Conservation (phyloP, 2,888 invertebrate species). For the Melieria omissa region DNA sequence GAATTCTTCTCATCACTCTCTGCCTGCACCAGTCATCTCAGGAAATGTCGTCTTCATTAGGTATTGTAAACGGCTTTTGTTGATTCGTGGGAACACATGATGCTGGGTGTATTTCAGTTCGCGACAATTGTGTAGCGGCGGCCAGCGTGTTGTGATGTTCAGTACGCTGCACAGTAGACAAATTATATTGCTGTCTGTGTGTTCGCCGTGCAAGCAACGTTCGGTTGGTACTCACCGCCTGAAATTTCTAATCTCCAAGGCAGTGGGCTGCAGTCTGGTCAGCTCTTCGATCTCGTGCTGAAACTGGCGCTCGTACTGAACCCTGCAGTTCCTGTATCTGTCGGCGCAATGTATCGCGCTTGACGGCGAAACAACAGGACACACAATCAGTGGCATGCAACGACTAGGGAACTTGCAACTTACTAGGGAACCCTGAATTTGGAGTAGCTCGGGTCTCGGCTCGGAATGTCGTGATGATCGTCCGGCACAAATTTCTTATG, state of each 20-base stretch:
- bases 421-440: slow-evolving; percentile 43
- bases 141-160: slow-evolving; percentile 52
- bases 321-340: no score
- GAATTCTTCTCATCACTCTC: no score
- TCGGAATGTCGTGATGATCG: slow-evolving; percentile 1
- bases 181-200: background rate
- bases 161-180: slow-evolving; percentile 43
- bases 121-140: slow-evolving; percentile 50
- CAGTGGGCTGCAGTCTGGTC: slow-evolving; percentile 34
- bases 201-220: background rate
- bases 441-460: slow-evolving; percentile 44
- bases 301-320: slow-evolving; percentile 47
- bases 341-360: no score
- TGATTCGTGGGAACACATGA: slow-evolving; percentile 44
- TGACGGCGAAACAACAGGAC: no score
- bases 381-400: no score
- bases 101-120: slow-evolving; percentile 46
- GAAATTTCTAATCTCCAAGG: slow-evolving; percentile 17
- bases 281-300: slow-evolving; percentile 45
- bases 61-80: slow-evolving; percentile 43
- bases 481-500: slow-evolving; percentile 39
- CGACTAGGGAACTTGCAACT: background rate
- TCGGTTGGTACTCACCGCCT: slow-evolving; percentile 51
- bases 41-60: slow-evolving; percentile 41
- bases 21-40: no score